phyloP scores from a whole-genome alignment of 1,140 invertebrate species.

The Drosophila kepulauana region DNA sequence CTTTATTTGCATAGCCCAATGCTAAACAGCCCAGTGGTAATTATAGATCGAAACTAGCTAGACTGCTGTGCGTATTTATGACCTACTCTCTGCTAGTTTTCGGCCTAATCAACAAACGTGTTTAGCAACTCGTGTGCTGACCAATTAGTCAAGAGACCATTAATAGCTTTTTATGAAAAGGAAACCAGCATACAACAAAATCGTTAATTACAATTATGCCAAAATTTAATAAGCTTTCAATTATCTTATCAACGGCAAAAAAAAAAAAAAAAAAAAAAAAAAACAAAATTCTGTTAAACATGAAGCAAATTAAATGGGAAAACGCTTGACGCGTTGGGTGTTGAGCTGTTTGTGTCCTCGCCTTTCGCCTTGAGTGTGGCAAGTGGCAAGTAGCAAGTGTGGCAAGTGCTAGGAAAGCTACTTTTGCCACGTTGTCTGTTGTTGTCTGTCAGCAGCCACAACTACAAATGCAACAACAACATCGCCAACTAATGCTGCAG shows the following conservation, averaged over 20 bases:
- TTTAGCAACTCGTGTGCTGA: constrained; percentile 2
- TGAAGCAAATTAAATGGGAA: not conserved
- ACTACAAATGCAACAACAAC: constrained; percentile 11
- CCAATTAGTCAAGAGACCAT: constrained; percentile 30
- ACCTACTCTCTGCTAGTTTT: not conserved
- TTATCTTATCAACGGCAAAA: constrained; percentile 44
- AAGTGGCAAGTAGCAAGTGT: constrained; percentile 19
- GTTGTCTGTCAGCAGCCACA: constrained; percentile 13
- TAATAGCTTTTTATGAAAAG: constrained; percentile 3
- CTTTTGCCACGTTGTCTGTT: constrained; percentile 19
- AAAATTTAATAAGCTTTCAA: constrained; percentile 27
- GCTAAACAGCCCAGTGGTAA: not conserved
- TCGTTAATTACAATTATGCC: constrained; percentile 28
- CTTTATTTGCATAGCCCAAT: not conserved
- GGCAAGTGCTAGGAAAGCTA: constrained; percentile 37
- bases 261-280: not conserved
- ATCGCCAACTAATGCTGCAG: constrained; percentile 17
- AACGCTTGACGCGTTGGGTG: constrained; percentile 1
- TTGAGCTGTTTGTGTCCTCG: constrained; percentile 30
- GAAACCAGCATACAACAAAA: constrained; percentile 9
- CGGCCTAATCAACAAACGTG: too few species aligned
- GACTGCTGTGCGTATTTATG: not conserved
- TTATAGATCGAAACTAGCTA: not conserved
- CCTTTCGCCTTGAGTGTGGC: constrained; percentile 14
- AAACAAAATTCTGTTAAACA: not conserved